These are phyloP conservation scores for Momotus momota DNA, from an alignment of 2,797 vertebrate species.

Conservation along the genomic window DNA sequence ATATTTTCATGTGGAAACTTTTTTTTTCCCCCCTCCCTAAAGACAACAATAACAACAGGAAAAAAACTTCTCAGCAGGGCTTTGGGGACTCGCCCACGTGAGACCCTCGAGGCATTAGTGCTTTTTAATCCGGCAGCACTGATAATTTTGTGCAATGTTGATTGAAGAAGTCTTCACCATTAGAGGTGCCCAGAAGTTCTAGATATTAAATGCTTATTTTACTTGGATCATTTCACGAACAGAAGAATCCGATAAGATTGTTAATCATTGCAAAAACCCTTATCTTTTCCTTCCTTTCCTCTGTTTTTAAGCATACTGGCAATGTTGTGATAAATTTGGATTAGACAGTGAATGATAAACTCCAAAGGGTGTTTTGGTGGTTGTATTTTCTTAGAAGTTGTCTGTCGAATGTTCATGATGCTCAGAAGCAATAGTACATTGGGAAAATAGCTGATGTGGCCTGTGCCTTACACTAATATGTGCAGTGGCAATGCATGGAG, in stretches of 20 bases:
- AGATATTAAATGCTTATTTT: slow-evolving; percentile 2
- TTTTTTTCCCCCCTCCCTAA: background rate
- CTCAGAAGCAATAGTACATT: background rate
- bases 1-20: slow-evolving; percentile 41
- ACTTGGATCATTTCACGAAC: slow-evolving; percentile 1
- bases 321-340: slow-evolving; percentile 7
- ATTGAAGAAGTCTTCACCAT: background rate
- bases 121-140: background rate
- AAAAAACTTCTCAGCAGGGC: background rate
- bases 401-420: slow-evolving; percentile 4
- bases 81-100: background rate
- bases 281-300: slow-evolving; percentile 16
- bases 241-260: background rate
- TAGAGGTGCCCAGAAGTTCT: background rate
- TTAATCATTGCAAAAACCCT: background rate
- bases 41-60: background rate
- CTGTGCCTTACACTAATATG: background rate
- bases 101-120: background rate
- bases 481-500: background rate
- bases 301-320: slow-evolving; percentile 29
- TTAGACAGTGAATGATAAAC: slow-evolving; percentile 12
- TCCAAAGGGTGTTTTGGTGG: background rate
- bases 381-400: slow-evolving; percentile 9
- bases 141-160: background rate
- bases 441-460: background rate